Evolutionary conservation across 2,797 vertebrate species (phyloP).

Genomic region (Sternotherus odoratus): DNA sequence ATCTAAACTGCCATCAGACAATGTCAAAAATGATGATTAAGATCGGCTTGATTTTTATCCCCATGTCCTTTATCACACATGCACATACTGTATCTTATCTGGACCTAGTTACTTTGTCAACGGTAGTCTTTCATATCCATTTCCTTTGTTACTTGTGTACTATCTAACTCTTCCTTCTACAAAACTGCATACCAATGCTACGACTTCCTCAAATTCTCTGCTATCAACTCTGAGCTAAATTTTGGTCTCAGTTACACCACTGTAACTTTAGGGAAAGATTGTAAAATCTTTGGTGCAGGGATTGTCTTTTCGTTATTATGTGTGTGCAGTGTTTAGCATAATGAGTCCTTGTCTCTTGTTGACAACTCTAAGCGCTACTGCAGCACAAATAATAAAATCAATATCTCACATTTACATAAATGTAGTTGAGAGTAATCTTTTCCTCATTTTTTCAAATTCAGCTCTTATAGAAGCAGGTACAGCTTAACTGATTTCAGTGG

Average conservation of each 20-base stretch:
- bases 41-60: not conserved
- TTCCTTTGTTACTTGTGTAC: not conserved
- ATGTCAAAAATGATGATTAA: not conserved
- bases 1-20: not conserved
- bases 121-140: not conserved
- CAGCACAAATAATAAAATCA: not conserved
- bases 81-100: not conserved
- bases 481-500: not conserved
- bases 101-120: not conserved
- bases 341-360: not conserved
- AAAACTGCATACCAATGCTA: not conserved
- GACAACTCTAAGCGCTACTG: not conserved
- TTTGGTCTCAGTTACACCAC: not conserved
- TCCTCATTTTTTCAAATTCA: not conserved
- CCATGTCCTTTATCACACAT: not conserved
- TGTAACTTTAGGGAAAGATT: not conserved
- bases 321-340: not conserved
- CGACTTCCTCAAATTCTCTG: not conserved
- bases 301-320: not conserved
- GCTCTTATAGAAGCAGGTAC: not conserved
- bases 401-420: not conserved
- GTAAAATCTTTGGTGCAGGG: not conserved
- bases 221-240: not conserved
- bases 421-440: not conserved
- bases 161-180: not conserved